These are phyloP conservation scores for Rutilus rutilus DNA, from an alignment of 2,113 vertebrate species.

Conservation along the genomic window DNA sequence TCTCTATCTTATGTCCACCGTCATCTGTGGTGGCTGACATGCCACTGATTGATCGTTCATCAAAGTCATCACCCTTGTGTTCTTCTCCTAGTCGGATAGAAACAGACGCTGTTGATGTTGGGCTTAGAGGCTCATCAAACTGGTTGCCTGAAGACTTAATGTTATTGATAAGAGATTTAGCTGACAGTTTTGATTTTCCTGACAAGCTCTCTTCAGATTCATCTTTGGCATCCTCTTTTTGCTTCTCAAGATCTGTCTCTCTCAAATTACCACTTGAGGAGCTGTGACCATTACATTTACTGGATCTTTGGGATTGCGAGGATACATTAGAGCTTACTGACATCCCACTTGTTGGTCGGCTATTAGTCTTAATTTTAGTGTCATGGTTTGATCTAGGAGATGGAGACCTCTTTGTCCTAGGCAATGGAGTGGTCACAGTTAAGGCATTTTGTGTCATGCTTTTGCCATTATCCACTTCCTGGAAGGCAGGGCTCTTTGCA, in stretches of 20 bases:
- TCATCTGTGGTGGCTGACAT: constrained; percentile 38
- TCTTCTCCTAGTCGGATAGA: constrained; percentile 68
- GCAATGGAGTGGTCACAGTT: constrained; percentile 34
- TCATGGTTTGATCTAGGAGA: constrained; percentile 37
- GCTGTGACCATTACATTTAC: constrained; percentile 59
- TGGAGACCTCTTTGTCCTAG: constrained; percentile 38
- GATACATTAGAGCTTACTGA: constrained; percentile 61
- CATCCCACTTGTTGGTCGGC: constrained; percentile 62
- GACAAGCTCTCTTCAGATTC: constrained; percentile 54
- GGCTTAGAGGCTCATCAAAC: constrained; percentile 62
- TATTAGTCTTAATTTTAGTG: constrained; percentile 42
- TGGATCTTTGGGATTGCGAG: constrained; percentile 65
- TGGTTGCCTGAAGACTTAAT: constrained; percentile 36
- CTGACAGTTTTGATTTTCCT: constrained; percentile 61
- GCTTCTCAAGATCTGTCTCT: constrained; percentile 28
- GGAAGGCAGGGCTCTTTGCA: constrained; percentile 19
- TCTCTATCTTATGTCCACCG: background rate
- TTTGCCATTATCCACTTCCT: constrained; percentile 34
- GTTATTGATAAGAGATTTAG: constrained; percentile 36
- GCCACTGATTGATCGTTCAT: constrained; percentile 35
- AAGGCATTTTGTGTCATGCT: constrained; percentile 33
- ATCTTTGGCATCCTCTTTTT: constrained; percentile 40
- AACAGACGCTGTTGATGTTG: constrained; percentile 66
- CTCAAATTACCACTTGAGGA: background rate
- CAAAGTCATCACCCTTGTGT: constrained; percentile 43